Conservation (phyloP, 2,113 vertebrate species). For the Macroglossus sobrinus region DNA sequence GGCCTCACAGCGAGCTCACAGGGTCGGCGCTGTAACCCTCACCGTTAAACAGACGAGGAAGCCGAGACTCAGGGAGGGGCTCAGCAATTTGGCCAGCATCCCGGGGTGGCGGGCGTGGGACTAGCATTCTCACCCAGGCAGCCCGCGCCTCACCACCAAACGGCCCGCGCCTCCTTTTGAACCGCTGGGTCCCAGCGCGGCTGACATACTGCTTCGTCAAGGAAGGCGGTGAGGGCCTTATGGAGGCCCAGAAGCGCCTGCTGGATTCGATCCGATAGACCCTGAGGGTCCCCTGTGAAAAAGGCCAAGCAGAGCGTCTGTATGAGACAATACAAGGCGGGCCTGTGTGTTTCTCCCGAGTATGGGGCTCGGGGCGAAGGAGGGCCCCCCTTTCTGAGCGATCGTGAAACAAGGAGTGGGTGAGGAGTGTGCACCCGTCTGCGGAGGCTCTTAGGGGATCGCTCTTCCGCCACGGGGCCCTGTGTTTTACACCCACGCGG, state of each 20-base stretch:
- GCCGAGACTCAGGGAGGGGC: not conserved
- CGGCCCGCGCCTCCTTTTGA: not conserved
- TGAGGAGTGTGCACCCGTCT: too few species aligned
- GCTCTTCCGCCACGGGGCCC: too few species aligned
- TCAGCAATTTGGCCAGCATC: not conserved
- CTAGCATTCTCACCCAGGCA: not conserved
- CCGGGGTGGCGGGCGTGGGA: not conserved
- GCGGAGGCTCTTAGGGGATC: too few species aligned
- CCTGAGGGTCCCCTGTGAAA: not conserved
- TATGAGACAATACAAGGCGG: not conserved
- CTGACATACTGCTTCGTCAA: not conserved
- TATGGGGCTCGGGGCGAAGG: not conserved
- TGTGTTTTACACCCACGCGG: not conserved
- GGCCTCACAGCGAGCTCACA: accelerated
- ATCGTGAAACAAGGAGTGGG: accelerated
- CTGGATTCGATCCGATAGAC: not conserved
- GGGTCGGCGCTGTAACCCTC: not conserved
- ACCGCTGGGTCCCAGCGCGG: not conserved
- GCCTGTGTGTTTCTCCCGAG: not conserved
- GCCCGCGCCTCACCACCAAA: not conserved
- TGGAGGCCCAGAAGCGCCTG: not conserved
- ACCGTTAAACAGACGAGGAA: not conserved
- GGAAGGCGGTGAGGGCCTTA: not conserved
- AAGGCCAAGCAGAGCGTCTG: not conserved
- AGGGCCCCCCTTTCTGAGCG: not conserved